Evolutionary conservation across 53 echinoderm and acorn worm species (phyloP), one percentile per base, ranked within the genome.

Genomic region (Holothuria scabra): DNA sequence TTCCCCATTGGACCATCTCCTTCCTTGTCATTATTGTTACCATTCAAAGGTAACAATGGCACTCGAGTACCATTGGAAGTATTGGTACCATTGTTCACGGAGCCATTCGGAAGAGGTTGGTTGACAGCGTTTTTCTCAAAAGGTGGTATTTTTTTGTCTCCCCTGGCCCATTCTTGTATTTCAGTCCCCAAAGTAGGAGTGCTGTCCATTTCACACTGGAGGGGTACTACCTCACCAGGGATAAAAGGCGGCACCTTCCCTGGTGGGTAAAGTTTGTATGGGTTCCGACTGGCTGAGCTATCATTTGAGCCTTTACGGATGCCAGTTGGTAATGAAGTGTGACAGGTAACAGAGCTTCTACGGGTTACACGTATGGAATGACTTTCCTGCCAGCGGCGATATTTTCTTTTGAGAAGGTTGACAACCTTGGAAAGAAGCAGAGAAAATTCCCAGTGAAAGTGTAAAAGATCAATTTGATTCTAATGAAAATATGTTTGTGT

Each of bases 221-320:
- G 82, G 44, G 82, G 82, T n/a, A 81, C 82, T 61, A 44, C 65
- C 28, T 81, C 82, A 5, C 82, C 82, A 7, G 82, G 82, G 3
- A 62, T 37, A n/a, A 81, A 81, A 3, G 82, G 46, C 1, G 62
- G 82, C n/a, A 81, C 82, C 49, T 34, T 81, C 8, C 32, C 82
- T 62, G 63, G 63, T 32, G 62, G 62, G 38, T 61, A 37, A 24
- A 81, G 65, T 38, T 41, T 37, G 62, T 81, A 32, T 7, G 82
- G 32, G 3, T 37, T 23, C 5, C 44, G 44, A 24, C 35, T 28
- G 63, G 64, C 22, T 11, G n/a, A 11, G 22, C 65, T 61, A n/a
- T 63, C 62, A 21, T 23, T 64, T 21, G 82, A 81, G 21, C 62
- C 37, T 35, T 46, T 64, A 24, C 82, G 23, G 37, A 70, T 35